Percentiles rank a stretch among this genome's conserved stretches.
Evolutionary conservation across 2,888 invertebrate species (phyloP).

Genomic region (Germaria angustata): DNA sequence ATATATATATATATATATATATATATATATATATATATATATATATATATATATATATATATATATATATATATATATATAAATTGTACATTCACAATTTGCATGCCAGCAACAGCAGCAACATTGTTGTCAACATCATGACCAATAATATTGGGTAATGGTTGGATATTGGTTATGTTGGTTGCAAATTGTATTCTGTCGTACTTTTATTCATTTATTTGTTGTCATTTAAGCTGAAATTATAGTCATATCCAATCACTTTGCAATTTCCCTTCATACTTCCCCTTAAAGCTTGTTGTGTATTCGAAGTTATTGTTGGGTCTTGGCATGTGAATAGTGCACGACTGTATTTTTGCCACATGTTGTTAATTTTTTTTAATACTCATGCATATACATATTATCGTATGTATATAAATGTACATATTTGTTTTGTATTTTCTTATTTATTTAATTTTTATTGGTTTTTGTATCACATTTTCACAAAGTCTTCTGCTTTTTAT

Average conservation of each 20-base stretch:
- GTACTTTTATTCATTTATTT: neutral
- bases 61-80: too few species aligned
- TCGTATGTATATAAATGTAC: too few species aligned
- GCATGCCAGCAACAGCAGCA: neutral
- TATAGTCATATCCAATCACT: neutral
- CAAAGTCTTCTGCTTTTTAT: neutral
- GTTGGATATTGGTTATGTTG: conserved; percentile 26
- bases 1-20: too few species aligned
- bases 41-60: too few species aligned
- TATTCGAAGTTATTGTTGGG: neutral
- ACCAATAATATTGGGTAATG: conserved; percentile 26
- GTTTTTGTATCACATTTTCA: neutral
- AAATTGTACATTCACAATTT: neutral
- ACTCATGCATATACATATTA: too few species aligned
- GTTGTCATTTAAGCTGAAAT: conserved; percentile 32
- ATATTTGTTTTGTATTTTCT: neutral
- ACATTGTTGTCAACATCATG: conserved; percentile 25
- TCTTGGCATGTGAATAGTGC: neutral
- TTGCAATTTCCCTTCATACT: neutral
- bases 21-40: too few species aligned
- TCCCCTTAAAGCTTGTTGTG: neutral
- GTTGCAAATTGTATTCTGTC: neutral
- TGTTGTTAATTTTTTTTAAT: too few species aligned
- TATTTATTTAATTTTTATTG: neutral
- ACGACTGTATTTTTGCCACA: neutral